phyloP scores from a whole-genome alignment of 2,888 invertebrate genomes.

The Cephus spinipes region DNA sequence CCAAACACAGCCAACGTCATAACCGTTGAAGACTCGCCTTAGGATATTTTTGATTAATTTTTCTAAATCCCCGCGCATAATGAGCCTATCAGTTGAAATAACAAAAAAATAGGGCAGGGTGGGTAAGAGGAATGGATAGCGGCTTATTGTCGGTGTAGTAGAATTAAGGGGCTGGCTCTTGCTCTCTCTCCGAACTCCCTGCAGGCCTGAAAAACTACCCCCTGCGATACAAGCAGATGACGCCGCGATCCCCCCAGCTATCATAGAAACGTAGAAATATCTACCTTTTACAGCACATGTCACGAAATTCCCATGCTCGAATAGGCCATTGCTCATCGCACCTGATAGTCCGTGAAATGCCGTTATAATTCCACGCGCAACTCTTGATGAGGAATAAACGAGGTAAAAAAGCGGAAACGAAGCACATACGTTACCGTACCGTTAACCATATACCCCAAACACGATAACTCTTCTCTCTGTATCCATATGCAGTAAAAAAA shows the following conservation, averaged over 20 bases:
- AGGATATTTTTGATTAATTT: slow-evolving; percentile 37
- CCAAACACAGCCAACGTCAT: no score
- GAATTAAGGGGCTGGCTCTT: slow-evolving; percentile 7
- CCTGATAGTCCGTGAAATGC: slow-evolving; percentile 36
- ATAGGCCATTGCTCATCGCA: slow-evolving; percentile 29
- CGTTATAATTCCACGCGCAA: neutral
- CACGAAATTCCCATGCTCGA: slow-evolving; percentile 57
- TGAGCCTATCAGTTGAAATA: slow-evolving; percentile 33
- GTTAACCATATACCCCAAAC: no score
- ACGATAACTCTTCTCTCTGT: no score
- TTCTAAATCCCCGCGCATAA: slow-evolving; percentile 15
- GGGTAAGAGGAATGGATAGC: slow-evolving; percentile 17
- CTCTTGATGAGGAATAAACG: neutral
- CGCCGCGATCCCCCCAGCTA: slow-evolving; percentile 17
- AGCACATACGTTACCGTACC: neutral
- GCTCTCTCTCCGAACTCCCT: slow-evolving; percentile 20
- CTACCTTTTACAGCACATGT: slow-evolving; percentile 47
- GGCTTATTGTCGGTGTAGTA: slow-evolving; percentile 29
- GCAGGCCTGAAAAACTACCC: slow-evolving; percentile 22
- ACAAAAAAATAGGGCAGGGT: slow-evolving; percentile 27
- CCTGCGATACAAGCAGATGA: slow-evolving; percentile 27
- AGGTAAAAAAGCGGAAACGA: neutral
- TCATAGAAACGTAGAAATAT: slow-evolving; percentile 28
- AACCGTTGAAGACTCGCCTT: slow-evolving; percentile 12
- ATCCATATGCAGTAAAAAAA: no score